A percentile compares a stretch with the other conserved stretches of the same genome.
Conservation (phyloP, 2,888 invertebrate genomes). For the Ornithoptera alexandrae region DNA sequence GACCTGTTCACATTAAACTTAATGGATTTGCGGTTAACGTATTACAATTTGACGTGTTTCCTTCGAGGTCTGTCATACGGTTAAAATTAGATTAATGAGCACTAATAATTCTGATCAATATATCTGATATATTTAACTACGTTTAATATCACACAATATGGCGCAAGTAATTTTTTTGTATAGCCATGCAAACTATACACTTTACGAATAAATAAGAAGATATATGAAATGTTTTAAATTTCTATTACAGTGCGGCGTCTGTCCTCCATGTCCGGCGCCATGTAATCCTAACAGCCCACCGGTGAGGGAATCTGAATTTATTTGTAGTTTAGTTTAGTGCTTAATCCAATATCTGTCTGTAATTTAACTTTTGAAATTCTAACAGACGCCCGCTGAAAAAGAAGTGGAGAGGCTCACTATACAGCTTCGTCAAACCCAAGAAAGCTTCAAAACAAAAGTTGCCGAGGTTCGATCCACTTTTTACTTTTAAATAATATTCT, state of each 20-base stretch:
- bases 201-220: background rate
- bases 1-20: slow-evolving; percentile 23
- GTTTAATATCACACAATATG: too few species aligned
- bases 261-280: slow-evolving; percentile 68
- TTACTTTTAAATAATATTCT: background rate
- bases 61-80: background rate
- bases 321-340: background rate
- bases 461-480: slow-evolving; percentile 75
- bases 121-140: too few species aligned
- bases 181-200: too few species aligned
- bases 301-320: slow-evolving; percentile 46
- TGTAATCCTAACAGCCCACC: slow-evolving; percentile 69
- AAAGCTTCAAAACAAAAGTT: slow-evolving; percentile 84
- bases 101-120: too few species aligned
- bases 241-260: slow-evolving; percentile 62
- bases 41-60: slow-evolving; percentile 5
- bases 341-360: background rate
- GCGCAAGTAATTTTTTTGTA: too few species aligned
- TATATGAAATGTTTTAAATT: background rate
- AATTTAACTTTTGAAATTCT: background rate
- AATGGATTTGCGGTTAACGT: slow-evolving; percentile 19
- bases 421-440: slow-evolving; percentile 82
- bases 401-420: slow-evolving; percentile 81
- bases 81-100: background rate
- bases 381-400: slow-evolving; percentile 72